Base-by-base conservation (phyloP, 30 jellyfish, hydroid and myxozoan genomes). In the Aurelia aurita complex sp. Pacific region DNA sequence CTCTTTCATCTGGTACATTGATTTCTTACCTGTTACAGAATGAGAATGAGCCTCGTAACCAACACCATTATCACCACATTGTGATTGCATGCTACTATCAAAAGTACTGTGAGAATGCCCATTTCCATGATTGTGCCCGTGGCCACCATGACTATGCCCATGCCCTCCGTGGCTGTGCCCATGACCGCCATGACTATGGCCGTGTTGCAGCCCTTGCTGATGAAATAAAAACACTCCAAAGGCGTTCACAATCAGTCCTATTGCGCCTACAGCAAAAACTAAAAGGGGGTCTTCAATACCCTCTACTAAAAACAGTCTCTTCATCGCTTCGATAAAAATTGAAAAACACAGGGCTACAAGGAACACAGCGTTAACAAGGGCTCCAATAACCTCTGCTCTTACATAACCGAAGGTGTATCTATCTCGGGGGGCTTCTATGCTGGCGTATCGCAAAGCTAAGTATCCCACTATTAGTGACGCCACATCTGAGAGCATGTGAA, bases 401-500 rank as follows among this genome's bases (percentile, higher is more conserved):
- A 97, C 98, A 74, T 88, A 91, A 38, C 99, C 99, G 74, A 85
- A 96, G 2, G 99, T 90, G 83, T 90, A 95, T 64, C 91, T 76
- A 7, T 85, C 97, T 59, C 83, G 85, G 13, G 92, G 94, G 6
- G 96, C 97, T 17, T 89, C 86, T 34, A 64, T 75, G 34, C 60
- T 72, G 1, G 98, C 86, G 68, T 90, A 90, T 75, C 91, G 64
- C 35, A 90, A 83, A 10, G 99, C 98, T 54, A 96, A 46, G 51
- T 79, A 96, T 16, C 98, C 99, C 68, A 96, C 98, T 10, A 96
- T 69, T 19, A 96, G 90, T 34, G 99, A 96, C 3, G 96, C 97
- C 3, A 96, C 97, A 66, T 96, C 99, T 18, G 97, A 91, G 57
- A 96, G 70, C 99, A 96, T 96, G 86, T 96, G 99, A 78, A 96